Base-by-base conservation (phyloP, 2,113 vertebrate species). In the Pipa parva region DNA sequence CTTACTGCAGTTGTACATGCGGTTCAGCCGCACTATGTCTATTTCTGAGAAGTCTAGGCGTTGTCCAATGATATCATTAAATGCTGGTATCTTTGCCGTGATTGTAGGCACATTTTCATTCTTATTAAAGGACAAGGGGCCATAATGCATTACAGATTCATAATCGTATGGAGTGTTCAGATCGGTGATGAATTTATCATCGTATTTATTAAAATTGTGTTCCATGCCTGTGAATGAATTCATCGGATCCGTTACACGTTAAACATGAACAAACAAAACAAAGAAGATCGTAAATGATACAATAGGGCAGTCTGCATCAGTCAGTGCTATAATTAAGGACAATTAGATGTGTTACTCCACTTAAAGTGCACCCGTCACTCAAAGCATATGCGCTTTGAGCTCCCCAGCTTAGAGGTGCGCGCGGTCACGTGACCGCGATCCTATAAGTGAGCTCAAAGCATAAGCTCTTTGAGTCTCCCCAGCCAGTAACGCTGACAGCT, bases 1-100 rank as follows among this genome's bases (percentile, higher is more conserved):
- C 95, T 81, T 81, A 98, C 93, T 90, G 80, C 95, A 98, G 70
- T 93, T 93, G 76, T 96, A 97, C 93, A 95, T 95, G 59, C 89
- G 85, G 75, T 97, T 97, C 46, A 97, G 82, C 63, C 92, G 89
- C 66, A 92, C 74, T 71, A 88, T 57, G 49, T 98, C 95, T 66
- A 87, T 76, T 37, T 74, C 46, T 59, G 94, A 97, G 80, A 97
- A 61, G 75, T 96, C 94, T 7, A 95, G 77, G 70, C 91, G 92
- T 73, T 96, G 93, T 22, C 95, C 95, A 42, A 98, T 95, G 59
- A 96, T 71, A 27, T 86, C 28, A 70, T 89, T 71, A 78, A 97
- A 97, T 1, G 76, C 89, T 10, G 91, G 88, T 72, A 97, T 97
- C 76, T 95, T 97, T 5, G 94, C 76, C 1, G 92, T 95, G 77